Conservation (phyloP, 2,797 vertebrate species). For the Melanotaenia pygmaea region DNA sequence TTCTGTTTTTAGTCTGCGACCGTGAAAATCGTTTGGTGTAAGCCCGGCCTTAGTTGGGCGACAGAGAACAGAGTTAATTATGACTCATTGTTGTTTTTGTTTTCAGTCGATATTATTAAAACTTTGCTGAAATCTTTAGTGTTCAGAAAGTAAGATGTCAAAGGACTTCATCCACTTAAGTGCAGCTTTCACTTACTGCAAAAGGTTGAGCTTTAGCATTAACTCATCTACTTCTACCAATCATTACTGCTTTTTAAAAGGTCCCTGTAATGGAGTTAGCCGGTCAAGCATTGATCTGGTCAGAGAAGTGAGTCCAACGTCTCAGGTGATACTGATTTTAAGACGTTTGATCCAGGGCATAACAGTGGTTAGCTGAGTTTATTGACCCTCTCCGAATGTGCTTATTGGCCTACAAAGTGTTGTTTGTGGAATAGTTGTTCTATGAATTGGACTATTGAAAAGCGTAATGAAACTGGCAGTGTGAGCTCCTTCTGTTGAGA, state of each 20-base stretch:
- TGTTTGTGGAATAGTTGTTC: constrained; percentile 44
- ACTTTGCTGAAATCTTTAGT: not conserved
- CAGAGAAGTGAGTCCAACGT: constrained; percentile 38
- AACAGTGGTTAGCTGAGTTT: constrained; percentile 47
- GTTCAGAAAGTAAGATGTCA: constrained; percentile 7
- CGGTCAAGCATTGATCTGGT: constrained; percentile 63
- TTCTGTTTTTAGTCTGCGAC: too few relatives aligned
- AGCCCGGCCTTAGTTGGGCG: too few relatives aligned
- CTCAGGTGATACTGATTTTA: constrained; percentile 49
- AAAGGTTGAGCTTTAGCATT: constrained; percentile 33
- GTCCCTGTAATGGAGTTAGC: constrained; percentile 58
- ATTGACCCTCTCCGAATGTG: constrained; percentile 42
- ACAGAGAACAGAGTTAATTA: not conserved
- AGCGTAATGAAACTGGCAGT: constrained; percentile 55
- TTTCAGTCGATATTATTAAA: constrained; percentile 8
- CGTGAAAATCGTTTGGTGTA: too few relatives aligned
- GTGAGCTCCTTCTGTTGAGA: constrained; percentile 50
- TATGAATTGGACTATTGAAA: constrained; percentile 45
- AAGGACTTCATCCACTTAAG: constrained; percentile 43
- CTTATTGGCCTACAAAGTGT: constrained; percentile 36
- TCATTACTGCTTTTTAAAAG: constrained; percentile 57
- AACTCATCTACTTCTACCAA: constrained; percentile 36
- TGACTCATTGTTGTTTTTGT: constrained; percentile 6
- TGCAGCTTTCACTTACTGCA: constrained; percentile 15
- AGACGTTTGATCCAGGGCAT: constrained; percentile 46